Evolutionary conservation across 2,113 vertebrate species (phyloP), one percentile per base, ranked within the genome.

Genomic region (Sterna hirundo): DNA sequence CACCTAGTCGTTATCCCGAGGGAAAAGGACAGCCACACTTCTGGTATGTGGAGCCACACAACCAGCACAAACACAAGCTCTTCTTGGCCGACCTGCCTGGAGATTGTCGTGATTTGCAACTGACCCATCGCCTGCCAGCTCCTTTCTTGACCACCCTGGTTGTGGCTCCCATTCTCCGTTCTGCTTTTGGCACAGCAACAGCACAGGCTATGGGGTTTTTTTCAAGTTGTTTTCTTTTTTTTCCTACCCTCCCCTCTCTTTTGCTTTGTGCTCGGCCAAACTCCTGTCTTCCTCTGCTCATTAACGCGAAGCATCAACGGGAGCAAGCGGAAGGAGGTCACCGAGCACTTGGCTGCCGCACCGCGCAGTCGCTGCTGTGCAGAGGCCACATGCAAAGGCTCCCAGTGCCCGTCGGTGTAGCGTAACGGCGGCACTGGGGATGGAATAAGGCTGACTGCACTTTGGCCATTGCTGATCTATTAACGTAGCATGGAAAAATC

Each of bases 21-120:
- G 90, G 93, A 95, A 94, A 90, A 90, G 81, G 96, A 91, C 82
- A 95, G 91, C 83, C 86, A 94, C 30, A 36, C 86, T 97, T 86
- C 82, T 87, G 86, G 79, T 86, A 88, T 66, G 79, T 13, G 47
- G 40, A 96, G 64, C 91, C 91, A 85, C 89, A 91, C 75, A 94
- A 95, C 60, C 79, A 82, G 82, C 11, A 69, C 87, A 96, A 88
- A 94, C 72, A 89, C 58, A 92, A 51, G 62, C 78, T 88, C 83
- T 61, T 87, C 85, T 94, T 95, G 92, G 89, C 85, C 1, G 7
- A 89, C 86, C 65, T 90, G 86, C 80, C 81, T 52, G 29, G 15
- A 78, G 89, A 83, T 44, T 6, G 60, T 60, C 2, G 1, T 82
- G 94, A 96, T 96, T 96, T 94, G 69, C 92, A 90, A 47, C 40